These are phyloP conservation scores for Echinometra lucunter DNA, from an alignment of 53 echinoderm and acorn worm genomes.

Conservation along the genomic window DNA sequence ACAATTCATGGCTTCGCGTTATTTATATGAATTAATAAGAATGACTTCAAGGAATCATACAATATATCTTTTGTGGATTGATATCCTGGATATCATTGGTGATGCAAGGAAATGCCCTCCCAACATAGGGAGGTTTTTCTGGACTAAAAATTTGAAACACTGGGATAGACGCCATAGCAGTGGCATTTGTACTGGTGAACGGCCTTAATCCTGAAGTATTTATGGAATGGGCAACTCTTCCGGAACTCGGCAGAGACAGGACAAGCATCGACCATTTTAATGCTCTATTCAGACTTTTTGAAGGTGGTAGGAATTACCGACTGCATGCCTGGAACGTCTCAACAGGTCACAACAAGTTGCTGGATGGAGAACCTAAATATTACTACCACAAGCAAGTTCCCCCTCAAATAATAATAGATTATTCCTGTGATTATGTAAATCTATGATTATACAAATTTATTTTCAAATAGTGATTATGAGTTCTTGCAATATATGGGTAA, in stretches of 20 bases:
- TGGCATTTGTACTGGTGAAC: too few relatives aligned
- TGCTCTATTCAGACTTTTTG: too few relatives aligned
- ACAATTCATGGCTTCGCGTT: too few relatives aligned
- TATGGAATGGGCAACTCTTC: conserved; percentile 19
- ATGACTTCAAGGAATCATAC: not conserved
- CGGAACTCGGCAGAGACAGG: not conserved
- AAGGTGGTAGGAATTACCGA: too few relatives aligned
- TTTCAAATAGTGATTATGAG: too few relatives aligned
- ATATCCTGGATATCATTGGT: conserved; percentile 8
- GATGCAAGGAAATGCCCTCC: not conserved
- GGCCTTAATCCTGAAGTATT: conserved; percentile 1
- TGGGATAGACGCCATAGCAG: not conserved
- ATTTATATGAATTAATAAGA: too few relatives aligned
- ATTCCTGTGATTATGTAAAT: too few relatives aligned
- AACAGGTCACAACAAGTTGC: not conserved
- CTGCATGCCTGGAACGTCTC: too few relatives aligned
- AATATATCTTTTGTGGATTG: not conserved
- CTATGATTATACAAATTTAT: too few relatives aligned
- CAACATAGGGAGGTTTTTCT: not conserved
- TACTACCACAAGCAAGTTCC: too few relatives aligned
- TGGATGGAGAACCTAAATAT: not conserved
- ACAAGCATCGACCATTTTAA: not conserved
- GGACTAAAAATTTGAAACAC: conserved; percentile 40
- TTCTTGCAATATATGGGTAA: too few relatives aligned
- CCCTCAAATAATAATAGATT: too few relatives aligned